Evolutionary conservation across 2,113 vertebrate genomes (phyloP).

Genomic region (Parotia lawesii): DNA sequence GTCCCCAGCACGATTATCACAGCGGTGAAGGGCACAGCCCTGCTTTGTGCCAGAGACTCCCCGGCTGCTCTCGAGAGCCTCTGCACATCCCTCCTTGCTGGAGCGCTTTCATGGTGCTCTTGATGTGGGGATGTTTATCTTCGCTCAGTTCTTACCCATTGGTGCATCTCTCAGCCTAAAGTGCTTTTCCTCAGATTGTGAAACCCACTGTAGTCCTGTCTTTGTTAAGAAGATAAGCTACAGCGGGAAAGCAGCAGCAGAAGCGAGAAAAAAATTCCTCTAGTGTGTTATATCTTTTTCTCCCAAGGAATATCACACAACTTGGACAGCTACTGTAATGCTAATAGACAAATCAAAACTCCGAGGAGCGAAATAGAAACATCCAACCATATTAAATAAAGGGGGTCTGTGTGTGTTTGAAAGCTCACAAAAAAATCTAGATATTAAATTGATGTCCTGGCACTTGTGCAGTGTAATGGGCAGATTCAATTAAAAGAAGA

Average conservation of each 20-base stretch:
- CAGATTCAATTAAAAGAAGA: conserved; percentile 45
- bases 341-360: conserved; percentile 58
- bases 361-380: conserved; percentile 43
- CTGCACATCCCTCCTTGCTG: not conserved
- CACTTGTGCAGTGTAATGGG: conserved; percentile 10
- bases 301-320: conserved; percentile 48
- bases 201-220: conserved; percentile 20
- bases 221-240: conserved; percentile 61
- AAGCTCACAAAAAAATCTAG: conserved; percentile 25
- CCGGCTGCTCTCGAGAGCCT: not conserved
- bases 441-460: conserved; percentile 36
- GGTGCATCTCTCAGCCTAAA: conserved; percentile 29
- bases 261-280: not conserved
- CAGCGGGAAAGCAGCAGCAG: conserved; percentile 3
- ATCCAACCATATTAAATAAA: conserved; percentile 26
- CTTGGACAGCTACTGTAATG: conserved; percentile 29
- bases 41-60: not conserved
- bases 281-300: not conserved
- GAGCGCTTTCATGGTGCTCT: conserved; percentile 2
- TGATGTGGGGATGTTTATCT: conserved; percentile 58
- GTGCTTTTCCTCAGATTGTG: conserved; percentile 40
- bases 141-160: not conserved
- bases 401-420: not conserved
- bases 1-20: not conserved
- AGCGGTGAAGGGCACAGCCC: not conserved